A percentile compares a stretch with the other conserved stretches of the same genome.
phyloP scores from a whole-genome alignment of 2,888 invertebrate species.

The Anoncus sp. region DNA sequence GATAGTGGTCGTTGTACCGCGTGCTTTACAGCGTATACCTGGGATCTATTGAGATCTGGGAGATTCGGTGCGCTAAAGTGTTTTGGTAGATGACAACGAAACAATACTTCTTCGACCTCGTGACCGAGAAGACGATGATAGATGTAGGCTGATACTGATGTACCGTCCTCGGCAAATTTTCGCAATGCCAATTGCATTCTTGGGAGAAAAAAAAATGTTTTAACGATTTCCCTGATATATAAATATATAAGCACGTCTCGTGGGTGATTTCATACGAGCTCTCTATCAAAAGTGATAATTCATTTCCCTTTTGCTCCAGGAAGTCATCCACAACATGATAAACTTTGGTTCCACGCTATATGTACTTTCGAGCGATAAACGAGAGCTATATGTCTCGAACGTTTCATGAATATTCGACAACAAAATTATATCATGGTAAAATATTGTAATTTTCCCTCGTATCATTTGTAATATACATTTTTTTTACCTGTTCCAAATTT shows the following conservation, averaged over 20 bases:
- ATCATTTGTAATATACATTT: too few relatives aligned
- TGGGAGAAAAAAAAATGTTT: slow-evolving; percentile 49
- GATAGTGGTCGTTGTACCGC: slow-evolving; percentile 98
- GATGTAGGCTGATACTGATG: slow-evolving; percentile 98
- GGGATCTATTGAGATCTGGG: slow-evolving; percentile 98
- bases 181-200: slow-evolving; percentile 98
- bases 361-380: not conserved
- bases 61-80: slow-evolving; percentile 98
- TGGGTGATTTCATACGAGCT: slow-evolving; percentile 8
- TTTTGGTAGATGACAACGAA: slow-evolving; percentile 96
- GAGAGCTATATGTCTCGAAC: slow-evolving; percentile 10
- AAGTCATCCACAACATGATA: slow-evolving; percentile 75
- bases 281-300: slow-evolving; percentile 66
- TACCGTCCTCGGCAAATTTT: slow-evolving; percentile 98
- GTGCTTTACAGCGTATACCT: slow-evolving; percentile 99
- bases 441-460: not conserved
- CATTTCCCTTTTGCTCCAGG: slow-evolving; percentile 71
- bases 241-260: not conserved
- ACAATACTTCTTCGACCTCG: slow-evolving; percentile 96
- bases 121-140: slow-evolving; percentile 98
- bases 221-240: too few relatives aligned
- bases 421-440: not conserved
- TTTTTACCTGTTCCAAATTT: slow-evolving; percentile 96
- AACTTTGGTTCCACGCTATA: slow-evolving; percentile 55
- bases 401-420: not conserved